Conservation (phyloP, 2,888 invertebrate genomes). For the Galerucella nymphaeae region DNA sequence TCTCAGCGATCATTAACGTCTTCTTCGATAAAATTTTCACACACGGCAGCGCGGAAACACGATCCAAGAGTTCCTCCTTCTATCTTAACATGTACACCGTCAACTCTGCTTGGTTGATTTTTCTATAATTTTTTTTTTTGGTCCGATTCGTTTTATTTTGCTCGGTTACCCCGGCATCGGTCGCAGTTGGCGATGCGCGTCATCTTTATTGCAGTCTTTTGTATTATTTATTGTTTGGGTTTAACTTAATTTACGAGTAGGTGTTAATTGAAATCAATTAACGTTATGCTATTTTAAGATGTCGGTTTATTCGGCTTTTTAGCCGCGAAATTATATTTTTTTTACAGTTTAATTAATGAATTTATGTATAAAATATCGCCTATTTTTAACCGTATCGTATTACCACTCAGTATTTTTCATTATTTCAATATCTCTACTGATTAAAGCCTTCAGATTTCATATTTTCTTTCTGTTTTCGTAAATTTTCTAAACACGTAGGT, state of each 20-base stretch:
- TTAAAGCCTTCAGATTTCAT: too few relatives aligned
- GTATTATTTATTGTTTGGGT: conserved; percentile 5
- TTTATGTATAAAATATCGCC: too few relatives aligned
- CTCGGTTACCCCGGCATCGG: conserved; percentile 8
- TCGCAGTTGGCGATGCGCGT: conserved; percentile 52
- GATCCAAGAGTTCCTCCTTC: conserved; percentile 29
- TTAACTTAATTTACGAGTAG: not conserved
- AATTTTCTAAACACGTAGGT: not conserved
- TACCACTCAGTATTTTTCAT: too few relatives aligned
- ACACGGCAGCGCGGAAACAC: conserved; percentile 53
- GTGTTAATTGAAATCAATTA: not conserved
- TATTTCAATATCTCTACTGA: too few relatives aligned
- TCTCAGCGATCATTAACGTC: conserved; percentile 45
- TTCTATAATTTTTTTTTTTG: not conserved
- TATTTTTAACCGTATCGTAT: too few relatives aligned
- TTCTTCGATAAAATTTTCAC: conserved; percentile 48
- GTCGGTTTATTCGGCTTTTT: not conserved
- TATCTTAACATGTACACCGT: not conserved
- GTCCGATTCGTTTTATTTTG: conserved; percentile 10
- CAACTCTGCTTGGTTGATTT: conserved; percentile 5
- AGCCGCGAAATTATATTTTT: not conserved
- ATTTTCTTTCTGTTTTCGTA: too few relatives aligned
- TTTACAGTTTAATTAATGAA: too few relatives aligned
- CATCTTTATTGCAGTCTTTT: conserved; percentile 37
- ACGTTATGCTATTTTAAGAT: conserved; percentile 1